A percentile compares a stretch with the other conserved stretches of the same genome.
Evolutionary conservation across 2,888 invertebrate genomes (phyloP).

Genomic region (Ischnus inquisitorius): DNA sequence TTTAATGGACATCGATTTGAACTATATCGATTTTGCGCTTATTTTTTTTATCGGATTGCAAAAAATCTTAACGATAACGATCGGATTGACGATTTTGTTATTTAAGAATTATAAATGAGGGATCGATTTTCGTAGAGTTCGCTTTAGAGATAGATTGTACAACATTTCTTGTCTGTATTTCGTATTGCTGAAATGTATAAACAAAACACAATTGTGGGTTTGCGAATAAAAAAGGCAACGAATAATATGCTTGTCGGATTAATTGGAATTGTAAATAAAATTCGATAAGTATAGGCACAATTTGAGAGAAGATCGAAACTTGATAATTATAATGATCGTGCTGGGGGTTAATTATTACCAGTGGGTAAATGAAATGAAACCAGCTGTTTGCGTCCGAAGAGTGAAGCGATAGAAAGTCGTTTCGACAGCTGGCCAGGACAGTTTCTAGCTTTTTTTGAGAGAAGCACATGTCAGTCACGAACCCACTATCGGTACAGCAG

Average conservation of each 20-base stretch:
- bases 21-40: conserved; percentile 10
- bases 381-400: neutral
- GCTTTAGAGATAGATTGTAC: neutral
- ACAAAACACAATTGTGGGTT: no score
- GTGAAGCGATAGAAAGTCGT: neutral
- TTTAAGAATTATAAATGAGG: neutral
- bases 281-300: neutral
- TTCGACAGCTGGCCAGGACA: conserved; percentile 41
- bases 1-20: conserved; percentile 11
- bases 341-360: conserved; percentile 4
- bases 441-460: neutral
- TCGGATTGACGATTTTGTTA: neutral
- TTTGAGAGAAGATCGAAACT: neutral
- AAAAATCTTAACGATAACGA: neutral
- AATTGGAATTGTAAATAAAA: neutral
- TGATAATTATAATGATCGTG: conserved; percentile 13
- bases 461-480: neutral
- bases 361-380: conserved; percentile 1
- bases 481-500: conserved; percentile 45
- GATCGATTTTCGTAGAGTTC: neutral
- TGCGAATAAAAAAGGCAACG: neutral
- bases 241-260: neutral
- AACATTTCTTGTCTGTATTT: no score
- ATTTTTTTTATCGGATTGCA: neutral
- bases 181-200: no score